phyloP scores from a whole-genome alignment of 2,797 vertebrate species.

The Synanceia verrucosa region DNA sequence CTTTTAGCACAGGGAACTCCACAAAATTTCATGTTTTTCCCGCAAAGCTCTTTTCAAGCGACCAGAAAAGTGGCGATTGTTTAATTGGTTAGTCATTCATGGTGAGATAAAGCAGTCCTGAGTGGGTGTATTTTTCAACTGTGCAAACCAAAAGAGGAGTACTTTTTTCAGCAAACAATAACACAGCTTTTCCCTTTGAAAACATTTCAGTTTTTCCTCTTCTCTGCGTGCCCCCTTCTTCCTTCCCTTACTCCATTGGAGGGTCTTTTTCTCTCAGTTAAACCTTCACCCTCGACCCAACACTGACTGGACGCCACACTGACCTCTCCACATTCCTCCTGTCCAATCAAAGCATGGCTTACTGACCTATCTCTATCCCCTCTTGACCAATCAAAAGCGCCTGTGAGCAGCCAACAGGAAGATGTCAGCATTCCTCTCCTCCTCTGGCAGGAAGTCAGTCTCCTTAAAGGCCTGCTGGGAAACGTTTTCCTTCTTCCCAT shows the following conservation, averaged over 20 bases:
- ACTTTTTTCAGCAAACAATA: background rate
- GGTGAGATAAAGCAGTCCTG: background rate
- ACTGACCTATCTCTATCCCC: conserved; percentile 62
- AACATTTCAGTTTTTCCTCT: background rate
- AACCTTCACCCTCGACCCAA: conserved; percentile 63
- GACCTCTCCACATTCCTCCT: conserved; percentile 45
- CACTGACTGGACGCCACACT: conserved; percentile 47
- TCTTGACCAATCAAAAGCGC: conserved; percentile 71
- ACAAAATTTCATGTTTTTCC: conserved; percentile 36
- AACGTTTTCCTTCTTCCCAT: conserved; percentile 59
- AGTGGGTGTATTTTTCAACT: background rate
- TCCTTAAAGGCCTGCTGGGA: conserved; percentile 73
- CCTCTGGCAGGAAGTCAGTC: conserved; percentile 74
- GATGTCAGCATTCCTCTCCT: conserved; percentile 77
- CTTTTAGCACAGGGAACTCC: conserved; percentile 39
- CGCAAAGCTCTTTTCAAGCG: background rate
- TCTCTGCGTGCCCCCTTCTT: conserved; percentile 2
- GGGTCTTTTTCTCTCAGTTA: conserved; percentile 21
- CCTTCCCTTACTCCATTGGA: conserved; percentile 7
- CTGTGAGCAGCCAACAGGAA: conserved; percentile 72
- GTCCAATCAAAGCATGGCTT: conserved; percentile 62
- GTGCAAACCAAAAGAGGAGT: background rate
- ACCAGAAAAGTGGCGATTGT: background rate
- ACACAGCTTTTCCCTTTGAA: background rate
- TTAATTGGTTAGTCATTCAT: background rate